Evolutionary conservation across 2,888 invertebrate species (phyloP).

Genomic region (Limnephilus auricula): DNA sequence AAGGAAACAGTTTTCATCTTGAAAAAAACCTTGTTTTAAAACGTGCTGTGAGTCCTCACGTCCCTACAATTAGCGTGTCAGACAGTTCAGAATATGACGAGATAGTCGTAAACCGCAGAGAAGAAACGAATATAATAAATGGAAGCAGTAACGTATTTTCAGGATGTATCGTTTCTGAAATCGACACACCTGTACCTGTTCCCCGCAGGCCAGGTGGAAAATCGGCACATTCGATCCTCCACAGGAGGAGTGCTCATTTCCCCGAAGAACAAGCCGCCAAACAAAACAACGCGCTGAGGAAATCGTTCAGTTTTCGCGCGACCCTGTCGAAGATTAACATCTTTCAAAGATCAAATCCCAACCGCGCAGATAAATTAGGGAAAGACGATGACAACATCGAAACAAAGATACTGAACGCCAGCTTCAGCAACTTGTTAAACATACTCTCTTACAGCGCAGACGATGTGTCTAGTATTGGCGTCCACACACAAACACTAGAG

Average conservation of each 20-base stretch:
- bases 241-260: constrained; percentile 21
- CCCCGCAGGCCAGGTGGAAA: background rate
- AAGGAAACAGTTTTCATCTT: background rate
- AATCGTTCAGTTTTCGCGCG: constrained; percentile 31
- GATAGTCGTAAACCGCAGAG: background rate
- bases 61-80: background rate
- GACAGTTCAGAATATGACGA: background rate
- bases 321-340: constrained; percentile 24
- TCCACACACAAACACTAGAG: background rate
- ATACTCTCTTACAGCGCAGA: constrained; percentile 23
- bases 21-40: background rate
- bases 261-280: constrained; percentile 16
- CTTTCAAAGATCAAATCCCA: background rate
- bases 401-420: constrained; percentile 23
- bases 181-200: background rate
- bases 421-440: constrained; percentile 16
- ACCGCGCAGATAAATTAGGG: background rate
- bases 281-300: background rate
- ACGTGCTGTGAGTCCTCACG: background rate
- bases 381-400: background rate
- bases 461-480: constrained; percentile 14
- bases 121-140: background rate
- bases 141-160: background rate
- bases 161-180: constrained; percentile 9
- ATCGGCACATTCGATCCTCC: background rate